Evolutionary conservation across 2,113 vertebrate genomes (phyloP).

Genomic region (Lethenteron camtschaticum): DNA sequence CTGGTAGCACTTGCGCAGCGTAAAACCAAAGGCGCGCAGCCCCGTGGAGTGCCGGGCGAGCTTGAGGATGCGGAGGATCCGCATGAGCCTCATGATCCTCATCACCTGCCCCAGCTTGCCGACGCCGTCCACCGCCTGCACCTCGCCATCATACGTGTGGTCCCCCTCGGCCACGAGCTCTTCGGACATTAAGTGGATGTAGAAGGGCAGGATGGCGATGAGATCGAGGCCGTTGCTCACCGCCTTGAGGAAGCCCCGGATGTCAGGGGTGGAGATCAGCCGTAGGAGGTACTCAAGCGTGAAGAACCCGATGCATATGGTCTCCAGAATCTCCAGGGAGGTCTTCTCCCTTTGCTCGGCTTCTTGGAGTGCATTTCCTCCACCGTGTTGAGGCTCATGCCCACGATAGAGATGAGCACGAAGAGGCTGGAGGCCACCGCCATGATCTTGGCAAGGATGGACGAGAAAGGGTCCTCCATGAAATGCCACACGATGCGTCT

Average conservation of each 20-base stretch:
- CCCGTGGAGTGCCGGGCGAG: slow-evolving; percentile 64
- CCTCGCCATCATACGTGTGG: slow-evolving; percentile 31
- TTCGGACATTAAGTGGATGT: slow-evolving; percentile 50
- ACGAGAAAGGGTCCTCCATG: slow-evolving; percentile 41
- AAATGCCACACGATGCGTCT: slow-evolving; percentile 33
- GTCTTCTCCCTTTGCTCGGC: slow-evolving; percentile 18
- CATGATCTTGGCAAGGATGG: slow-evolving; percentile 29
- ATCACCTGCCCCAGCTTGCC: slow-evolving; percentile 66
- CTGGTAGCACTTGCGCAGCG: slow-evolving; percentile 62
- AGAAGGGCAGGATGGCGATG: slow-evolving; percentile 56
- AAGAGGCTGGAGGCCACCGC: slow-evolving; percentile 38
- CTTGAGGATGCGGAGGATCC: slow-evolving; percentile 67
- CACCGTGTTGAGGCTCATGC: slow-evolving; percentile 47
- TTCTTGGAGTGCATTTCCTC: slow-evolving; percentile 28
- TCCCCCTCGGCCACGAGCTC: slow-evolving; percentile 25
- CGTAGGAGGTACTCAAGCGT: slow-evolving; percentile 36
- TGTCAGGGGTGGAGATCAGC: slow-evolving; percentile 27
- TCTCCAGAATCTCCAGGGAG: slow-evolving; percentile 35
- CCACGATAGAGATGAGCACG: slow-evolving; percentile 39
- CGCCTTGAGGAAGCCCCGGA: slow-evolving; percentile 25
- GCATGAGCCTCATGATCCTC: slow-evolving; percentile 58
- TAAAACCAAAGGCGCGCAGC: slow-evolving; percentile 62
- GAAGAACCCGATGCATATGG: slow-evolving; percentile 40
- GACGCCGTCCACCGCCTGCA: slow-evolving; percentile 45
- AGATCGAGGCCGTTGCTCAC: slow-evolving; percentile 39